Conservation (phyloP, 1,140 invertebrate species). For the Zaprionus inermis region DNA sequence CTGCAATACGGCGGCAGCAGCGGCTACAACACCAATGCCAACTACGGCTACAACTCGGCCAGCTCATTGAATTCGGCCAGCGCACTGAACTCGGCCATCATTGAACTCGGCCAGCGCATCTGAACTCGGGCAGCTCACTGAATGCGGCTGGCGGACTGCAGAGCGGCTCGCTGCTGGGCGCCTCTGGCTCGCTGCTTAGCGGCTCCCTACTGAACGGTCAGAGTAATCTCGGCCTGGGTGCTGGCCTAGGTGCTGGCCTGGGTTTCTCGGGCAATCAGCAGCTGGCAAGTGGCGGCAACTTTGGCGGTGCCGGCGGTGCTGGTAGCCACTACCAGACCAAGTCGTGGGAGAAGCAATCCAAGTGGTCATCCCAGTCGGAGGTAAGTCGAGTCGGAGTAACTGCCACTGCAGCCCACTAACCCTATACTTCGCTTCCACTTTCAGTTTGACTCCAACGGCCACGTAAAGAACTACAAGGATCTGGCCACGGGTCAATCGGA, state of each 20-base stretch:
- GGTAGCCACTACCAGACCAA: constrained; percentile 73
- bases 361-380: constrained; percentile 82
- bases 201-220: constrained; percentile 51
- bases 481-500: constrained; percentile 82
- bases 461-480: constrained; percentile 80
- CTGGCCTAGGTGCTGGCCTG: constrained; percentile 41
- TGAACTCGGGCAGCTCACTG: constrained; percentile 37
- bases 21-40: constrained; percentile 41
- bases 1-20: constrained; percentile 38
- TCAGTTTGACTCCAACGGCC: constrained; percentile 69
- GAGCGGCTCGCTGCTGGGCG: constrained; percentile 40
- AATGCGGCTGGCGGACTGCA: constrained; percentile 47
- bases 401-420: background rate
- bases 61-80: constrained; percentile 46
- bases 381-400: constrained; percentile 31
- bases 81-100: constrained; percentile 50
- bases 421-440: constrained; percentile 1
- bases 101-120: constrained; percentile 47
- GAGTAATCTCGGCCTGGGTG: constrained; percentile 41
- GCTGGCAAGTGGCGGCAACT: constrained; percentile 35
- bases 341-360: constrained; percentile 83
- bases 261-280: constrained; percentile 20
- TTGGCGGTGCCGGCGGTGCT: constrained; percentile 47
- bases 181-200: constrained; percentile 35
- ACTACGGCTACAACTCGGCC: constrained; percentile 49